These are phyloP conservation scores for Hydropotes inermis DNA, from an alignment of 2,113 vertebrate species.

Conservation along the genomic window DNA sequence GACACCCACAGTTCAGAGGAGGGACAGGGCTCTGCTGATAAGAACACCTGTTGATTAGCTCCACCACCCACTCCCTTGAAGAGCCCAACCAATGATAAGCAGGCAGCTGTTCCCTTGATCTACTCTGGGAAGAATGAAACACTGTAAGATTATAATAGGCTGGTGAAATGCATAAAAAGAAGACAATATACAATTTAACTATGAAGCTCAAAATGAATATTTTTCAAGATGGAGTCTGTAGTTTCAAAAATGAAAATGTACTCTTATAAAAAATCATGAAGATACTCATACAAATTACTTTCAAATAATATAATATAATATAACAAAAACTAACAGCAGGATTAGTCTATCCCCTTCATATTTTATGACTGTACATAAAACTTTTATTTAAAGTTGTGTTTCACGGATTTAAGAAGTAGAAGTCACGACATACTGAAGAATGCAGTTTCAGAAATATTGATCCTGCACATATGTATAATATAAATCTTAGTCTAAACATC, in stretches of 20 bases:
- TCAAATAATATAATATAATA: conserved; percentile 23
- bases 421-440: not conserved
- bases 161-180: not conserved
- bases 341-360: not conserved
- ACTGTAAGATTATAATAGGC: not conserved
- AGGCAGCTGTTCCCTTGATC: not conserved
- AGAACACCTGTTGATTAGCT: not conserved
- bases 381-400: conserved; percentile 26
- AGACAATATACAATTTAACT: not conserved
- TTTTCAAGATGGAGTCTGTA: not conserved
- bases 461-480: conserved; percentile 9
- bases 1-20: not conserved
- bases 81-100: not conserved
- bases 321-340: not conserved
- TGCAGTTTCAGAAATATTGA: conserved; percentile 43
- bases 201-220: conserved; percentile 2
- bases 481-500: conserved; percentile 34
- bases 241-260: conserved; percentile 34
- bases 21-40: not conserved
- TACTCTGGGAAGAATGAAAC: conserved; percentile 20
- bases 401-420: conserved; percentile 30
- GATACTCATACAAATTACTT: not conserved
- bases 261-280: not conserved
- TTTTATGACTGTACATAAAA: conserved; percentile 30
- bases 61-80: not conserved